Percentiles rank a stretch among this genome's conserved stretches.
Evolutionary conservation across 2,113 vertebrate genomes (phyloP).

Genomic region (Bufo gargarizans): DNA sequence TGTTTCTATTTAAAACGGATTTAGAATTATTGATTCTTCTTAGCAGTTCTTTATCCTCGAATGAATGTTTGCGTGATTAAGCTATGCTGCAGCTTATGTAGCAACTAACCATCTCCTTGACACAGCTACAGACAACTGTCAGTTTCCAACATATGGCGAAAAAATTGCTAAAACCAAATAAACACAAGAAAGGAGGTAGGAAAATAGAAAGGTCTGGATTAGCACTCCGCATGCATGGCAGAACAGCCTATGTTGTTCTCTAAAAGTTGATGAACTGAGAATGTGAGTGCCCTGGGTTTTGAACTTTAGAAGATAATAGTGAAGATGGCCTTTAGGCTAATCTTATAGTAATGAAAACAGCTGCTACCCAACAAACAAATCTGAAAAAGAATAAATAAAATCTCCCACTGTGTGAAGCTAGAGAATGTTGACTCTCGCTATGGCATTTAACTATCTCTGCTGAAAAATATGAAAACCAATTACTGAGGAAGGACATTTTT

Average conservation of each 20-base stretch:
- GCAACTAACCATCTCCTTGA: slow-evolving; percentile 17
- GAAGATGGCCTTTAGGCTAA: slow-evolving; percentile 58
- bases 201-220: slow-evolving; percentile 35
- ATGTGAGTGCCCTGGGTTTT: slow-evolving; percentile 55
- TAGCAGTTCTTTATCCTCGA: neutral
- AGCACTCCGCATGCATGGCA: slow-evolving; percentile 54
- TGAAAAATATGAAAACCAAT: slow-evolving; percentile 22
- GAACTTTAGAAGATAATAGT: slow-evolving; percentile 56
- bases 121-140: slow-evolving; percentile 34
- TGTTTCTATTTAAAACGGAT: neutral
- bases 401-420: slow-evolving; percentile 24
- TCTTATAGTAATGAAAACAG: slow-evolving; percentile 59
- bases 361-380: slow-evolving; percentile 56
- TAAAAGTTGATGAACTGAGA: slow-evolving; percentile 54
- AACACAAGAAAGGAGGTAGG: slow-evolving; percentile 12
- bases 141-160: slow-evolving; percentile 46
- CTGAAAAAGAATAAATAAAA: slow-evolving; percentile 47
- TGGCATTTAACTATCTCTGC: slow-evolving; percentile 38
- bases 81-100: neutral
- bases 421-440: slow-evolving; percentile 27
- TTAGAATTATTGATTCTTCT: slow-evolving; percentile 31
- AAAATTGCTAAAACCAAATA: slow-evolving; percentile 23
- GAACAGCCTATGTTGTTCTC: slow-evolving; percentile 52
- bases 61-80: slow-evolving; percentile 30
- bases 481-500: slow-evolving; percentile 3